Evolutionary conservation across 1,140 invertebrate genomes (phyloP), one percentile per base, ranked within the genome.

Genomic region (Theocolax elegans): DNA sequence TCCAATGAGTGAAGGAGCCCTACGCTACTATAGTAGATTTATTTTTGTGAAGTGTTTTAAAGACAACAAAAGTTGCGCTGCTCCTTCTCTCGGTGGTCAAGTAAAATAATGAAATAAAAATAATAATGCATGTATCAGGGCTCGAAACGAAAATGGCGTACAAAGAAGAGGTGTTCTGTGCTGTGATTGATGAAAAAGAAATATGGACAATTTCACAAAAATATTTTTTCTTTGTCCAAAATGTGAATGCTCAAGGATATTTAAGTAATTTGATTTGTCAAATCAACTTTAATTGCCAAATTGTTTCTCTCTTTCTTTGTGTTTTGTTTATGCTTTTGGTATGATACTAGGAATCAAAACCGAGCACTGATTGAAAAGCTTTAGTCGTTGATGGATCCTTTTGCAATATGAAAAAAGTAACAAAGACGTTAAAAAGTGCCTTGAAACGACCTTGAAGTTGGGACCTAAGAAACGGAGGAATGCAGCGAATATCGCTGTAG

Each of bases 391-490:
- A 46, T 51, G 42, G 29, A 51, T 65, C 29, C 51, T 68, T 56
- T 56, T 38, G 48, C 21, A 40, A 59, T 74, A 69, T 58, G 67
- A 72, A n/a, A 66, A 29, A 65, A 74, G 48, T 59, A 70, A 40
- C 51, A 62, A 29, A 66, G 25, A 68, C 25, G 59, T 48, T 58
- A 69, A 71, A 72, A 77, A 78, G 81, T 83, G 81, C 81, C 80
- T 83, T 82, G 64, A 75, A 73, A 74, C 35, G 60, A 76, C 69
- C 63, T 72, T 73, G 74, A 72, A 76, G 75, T 76, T 72, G 77
- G 75, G 74, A 81, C 76, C 75, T 80, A 74, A 71, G 62, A 71
- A 73, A 76, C 67, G 73, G 23, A 66, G 72, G 73, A 79, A 77
- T 79, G 75, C 73, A 77, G 74, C 72, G 19, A 13, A 49, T 71